phyloP scores from a whole-genome alignment of 1,140 invertebrate genomes.

The Pemphigus obesinymphae region DNA sequence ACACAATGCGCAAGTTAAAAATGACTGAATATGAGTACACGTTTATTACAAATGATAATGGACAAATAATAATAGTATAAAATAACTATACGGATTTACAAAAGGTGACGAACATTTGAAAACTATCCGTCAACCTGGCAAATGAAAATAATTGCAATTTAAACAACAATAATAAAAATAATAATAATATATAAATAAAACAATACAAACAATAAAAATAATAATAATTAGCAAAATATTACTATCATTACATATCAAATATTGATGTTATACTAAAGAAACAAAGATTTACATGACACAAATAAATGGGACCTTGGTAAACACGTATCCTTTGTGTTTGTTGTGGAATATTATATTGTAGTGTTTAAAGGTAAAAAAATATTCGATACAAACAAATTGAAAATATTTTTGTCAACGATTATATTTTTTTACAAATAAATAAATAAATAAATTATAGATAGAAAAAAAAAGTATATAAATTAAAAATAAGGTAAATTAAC shows the following conservation, averaged over 20 bases:
- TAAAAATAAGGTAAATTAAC: constrained; percentile 7
- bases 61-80: constrained; percentile 4
- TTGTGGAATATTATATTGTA: background rate
- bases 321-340: background rate
- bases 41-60: constrained; percentile 2
- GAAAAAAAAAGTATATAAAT: background rate
- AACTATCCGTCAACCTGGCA: background rate
- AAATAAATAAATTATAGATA: background rate
- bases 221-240: background rate
- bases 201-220: background rate
- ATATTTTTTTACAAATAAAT: background rate
- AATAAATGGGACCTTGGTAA: background rate
- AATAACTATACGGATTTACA: background rate
- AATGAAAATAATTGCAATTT: background rate
- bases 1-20: background rate
- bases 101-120: background rate
- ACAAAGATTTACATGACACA: background rate
- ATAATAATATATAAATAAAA: constrained; percentile 8
- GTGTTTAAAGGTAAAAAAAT: background rate
- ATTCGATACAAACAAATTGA: background rate
- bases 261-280: background rate
- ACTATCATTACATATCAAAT: background rate
- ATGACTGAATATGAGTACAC: background rate
- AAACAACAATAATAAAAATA: constrained; percentile 8
- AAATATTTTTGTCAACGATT: background rate